Evolutionary conservation across 1,140 invertebrate species (phyloP), one percentile per base, ranked within the genome.

Genomic region (Polypedilum vanderplanki): DNA sequence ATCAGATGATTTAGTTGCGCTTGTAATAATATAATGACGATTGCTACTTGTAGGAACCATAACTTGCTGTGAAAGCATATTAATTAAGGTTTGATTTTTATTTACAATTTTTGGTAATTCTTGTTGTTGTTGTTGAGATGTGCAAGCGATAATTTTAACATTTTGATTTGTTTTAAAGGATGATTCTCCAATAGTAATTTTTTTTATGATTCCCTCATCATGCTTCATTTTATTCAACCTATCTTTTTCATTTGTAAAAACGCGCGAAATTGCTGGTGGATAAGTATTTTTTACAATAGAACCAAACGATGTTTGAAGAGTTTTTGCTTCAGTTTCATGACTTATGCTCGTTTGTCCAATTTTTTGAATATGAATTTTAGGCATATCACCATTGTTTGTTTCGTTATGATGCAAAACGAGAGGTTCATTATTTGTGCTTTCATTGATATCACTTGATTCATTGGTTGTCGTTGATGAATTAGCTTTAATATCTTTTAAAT

Each of bases 11-110:
- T 70, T 70, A 2, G 17, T 70, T 9, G 65, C 46, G 15, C 12
- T 70, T 70, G 65, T 70, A 18, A 70, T 70, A 10, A 70, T 70
- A 22, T 70, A 70, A 22, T 70, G 65, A 70, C 65, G 65, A 20
- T 70, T 70, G 8, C 5, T 10, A 20, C 10, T 70, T 18, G 17
- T 22, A 20, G 65, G 65, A 18, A 70, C 20, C 65, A 70, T 70
- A 22, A 22, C 65, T 70, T 70, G 65, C 65, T 70, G 65, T 9
- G 65, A 20, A 5, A 70, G 10, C 65, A 70, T 70, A 18, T 70
- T 70, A 12, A 70, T 70, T 10, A 70, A 70, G 8, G 65, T 70
- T 20, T 70, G 65, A 70, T 70, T 70, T 12, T 70, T 70, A 12
- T 70, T 70, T 18, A 15, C 12, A 57, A 18, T 70, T 18, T 70